Evolutionary conservation across 1,140 invertebrate genomes (phyloP), one percentile per base, ranked within the genome.

Genomic region (Neocloeon triangulifer): DNA sequence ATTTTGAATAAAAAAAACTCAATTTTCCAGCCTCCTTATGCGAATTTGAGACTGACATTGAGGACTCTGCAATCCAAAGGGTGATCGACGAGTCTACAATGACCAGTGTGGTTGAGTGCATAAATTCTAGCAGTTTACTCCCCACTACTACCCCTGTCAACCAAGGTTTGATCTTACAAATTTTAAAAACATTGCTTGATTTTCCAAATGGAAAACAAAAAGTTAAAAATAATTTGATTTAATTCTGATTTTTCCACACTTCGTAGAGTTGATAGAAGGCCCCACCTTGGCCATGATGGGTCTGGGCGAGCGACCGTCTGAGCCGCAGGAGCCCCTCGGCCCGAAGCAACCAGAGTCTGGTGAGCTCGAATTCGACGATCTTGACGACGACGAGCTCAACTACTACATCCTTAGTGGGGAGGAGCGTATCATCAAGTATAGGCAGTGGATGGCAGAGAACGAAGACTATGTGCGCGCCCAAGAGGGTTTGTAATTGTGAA

Each of bases 301-400:
- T 9, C 36, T 58, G 10, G 41, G 34, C 9, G 28, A 38, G 1
- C 31, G 30, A 19, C 39, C 37, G 19, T 23, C 32, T 4, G 30
- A 33, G n/a, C n/a, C n/a, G n/a, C n/a, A n/a, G n/a, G n/a, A n/a
- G n/a, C 35, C 41, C 43, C 47, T 42, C 45, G 53, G 43, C 19
- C 39, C 43, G 32, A 43, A 47, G 23, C 34, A 43, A 34, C 22
- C 40, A 27, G 43, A 51, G 10, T 55, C 53, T 2, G 70, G 72
- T 2, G 76, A 81, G 43, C 53, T 91, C 12, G 61, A 75, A 43
- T 53, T 86, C 4, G 67, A 69, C 30, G 82, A 73, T 27, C 64
- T 89, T 17, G 84, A 89, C 44, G 81, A 91, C 43, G 67, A 72
- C 15, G 89, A 95, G 58, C 58, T 95, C 9, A 73, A 85, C 47